These are phyloP conservation scores for Daphoenositta chrysoptera DNA, from an alignment of 2,113 vertebrate species.

Conservation along the genomic window DNA sequence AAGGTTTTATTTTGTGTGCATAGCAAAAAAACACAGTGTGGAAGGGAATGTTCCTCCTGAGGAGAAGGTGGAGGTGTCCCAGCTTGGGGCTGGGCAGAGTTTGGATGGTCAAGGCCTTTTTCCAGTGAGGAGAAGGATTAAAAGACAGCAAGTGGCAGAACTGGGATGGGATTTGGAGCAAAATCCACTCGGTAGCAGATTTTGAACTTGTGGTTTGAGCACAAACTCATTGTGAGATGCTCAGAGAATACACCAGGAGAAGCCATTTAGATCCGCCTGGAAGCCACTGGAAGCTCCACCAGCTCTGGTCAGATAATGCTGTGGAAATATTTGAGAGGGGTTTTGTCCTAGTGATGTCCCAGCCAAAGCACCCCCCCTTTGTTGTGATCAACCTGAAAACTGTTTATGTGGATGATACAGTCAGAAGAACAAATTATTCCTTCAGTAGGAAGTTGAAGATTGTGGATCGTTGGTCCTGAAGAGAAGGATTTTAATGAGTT, in stretches of 20 bases:
- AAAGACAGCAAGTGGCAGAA: background rate
- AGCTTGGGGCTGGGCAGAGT: background rate
- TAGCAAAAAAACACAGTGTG: background rate
- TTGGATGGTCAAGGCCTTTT: background rate
- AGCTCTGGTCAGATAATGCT: background rate
- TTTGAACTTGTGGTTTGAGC: background rate
- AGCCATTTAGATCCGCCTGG: background rate
- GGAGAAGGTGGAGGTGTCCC: background rate
- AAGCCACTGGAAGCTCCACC: background rate
- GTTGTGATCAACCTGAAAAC: background rate
- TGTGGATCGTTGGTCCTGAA: background rate
- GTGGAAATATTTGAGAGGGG: background rate
- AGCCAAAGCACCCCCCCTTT: background rate
- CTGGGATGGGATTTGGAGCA: background rate
- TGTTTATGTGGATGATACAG: background rate
- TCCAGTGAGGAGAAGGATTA: background rate
- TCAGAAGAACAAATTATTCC: background rate
- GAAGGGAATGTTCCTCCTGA: background rate
- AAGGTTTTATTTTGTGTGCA: background rate
- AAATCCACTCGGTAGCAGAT: background rate
- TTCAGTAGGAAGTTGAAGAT: background rate
- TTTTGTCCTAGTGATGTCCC: background rate
- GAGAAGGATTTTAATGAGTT: background rate
- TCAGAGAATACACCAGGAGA: background rate
- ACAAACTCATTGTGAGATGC: background rate